Evolutionary conservation across 1,140 invertebrate species (phyloP).

Genomic region (Rhagoletis zephyria): DNA sequence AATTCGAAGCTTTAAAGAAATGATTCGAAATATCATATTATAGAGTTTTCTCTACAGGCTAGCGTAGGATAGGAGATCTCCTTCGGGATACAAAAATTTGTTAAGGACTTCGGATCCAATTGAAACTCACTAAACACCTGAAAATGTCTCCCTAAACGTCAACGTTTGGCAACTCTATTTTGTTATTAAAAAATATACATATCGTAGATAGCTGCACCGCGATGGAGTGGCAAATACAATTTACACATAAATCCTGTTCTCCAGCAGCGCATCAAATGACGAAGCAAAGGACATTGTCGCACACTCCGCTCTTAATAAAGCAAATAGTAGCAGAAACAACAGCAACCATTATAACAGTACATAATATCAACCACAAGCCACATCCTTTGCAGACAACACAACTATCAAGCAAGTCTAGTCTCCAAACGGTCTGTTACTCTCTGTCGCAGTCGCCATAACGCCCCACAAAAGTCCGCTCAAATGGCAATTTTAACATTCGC

Average conservation of each 20-base stretch:
- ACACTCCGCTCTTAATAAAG: neutral
- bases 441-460: too few relatives aligned
- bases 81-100: too few relatives aligned
- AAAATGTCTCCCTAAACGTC: too few relatives aligned
- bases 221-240: neutral
- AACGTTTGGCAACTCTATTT: neutral
- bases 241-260: slow-evolving; percentile 22
- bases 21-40: too few relatives aligned
- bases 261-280: slow-evolving; percentile 29
- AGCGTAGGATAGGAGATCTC: too few relatives aligned
- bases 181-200: neutral
- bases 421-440: neutral
- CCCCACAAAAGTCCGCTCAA: slow-evolving; percentile 2
- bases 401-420: neutral
- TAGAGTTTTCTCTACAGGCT: too few relatives aligned
- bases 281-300: slow-evolving; percentile 19
- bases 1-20: too few relatives aligned
- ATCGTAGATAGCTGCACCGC: neutral
- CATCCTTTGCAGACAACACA: neutral
- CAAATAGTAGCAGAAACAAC: neutral
- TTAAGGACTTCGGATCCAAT: too few relatives aligned
- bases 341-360: neutral
- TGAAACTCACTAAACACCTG: too few relatives aligned
- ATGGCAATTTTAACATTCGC: slow-evolving; percentile 19
- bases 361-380: neutral